phyloP scores from a whole-genome alignment of 2,888 invertebrate species.

The Willowsia nigromaculata region DNA sequence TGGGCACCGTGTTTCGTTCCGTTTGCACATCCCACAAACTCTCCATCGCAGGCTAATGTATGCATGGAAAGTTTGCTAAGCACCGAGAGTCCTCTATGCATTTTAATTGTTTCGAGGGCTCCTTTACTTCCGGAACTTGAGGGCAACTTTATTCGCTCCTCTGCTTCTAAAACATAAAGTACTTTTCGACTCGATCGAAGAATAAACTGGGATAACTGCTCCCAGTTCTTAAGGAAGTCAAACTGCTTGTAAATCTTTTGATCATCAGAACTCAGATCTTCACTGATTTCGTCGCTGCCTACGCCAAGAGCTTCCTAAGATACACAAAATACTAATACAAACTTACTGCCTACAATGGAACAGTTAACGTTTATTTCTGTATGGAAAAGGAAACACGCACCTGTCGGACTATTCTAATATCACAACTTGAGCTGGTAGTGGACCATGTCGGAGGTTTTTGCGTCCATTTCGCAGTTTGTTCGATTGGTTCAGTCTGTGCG shows the following conservation, averaged over 20 bases:
- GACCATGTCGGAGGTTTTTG: constrained; percentile 77
- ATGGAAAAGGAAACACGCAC: neutral
- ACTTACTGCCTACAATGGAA: neutral
- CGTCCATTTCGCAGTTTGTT: constrained; percentile 74
- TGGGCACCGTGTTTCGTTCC: constrained; percentile 20
- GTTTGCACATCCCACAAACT: constrained; percentile 76
- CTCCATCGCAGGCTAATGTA: constrained; percentile 71
- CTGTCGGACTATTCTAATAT: constrained; percentile 63
- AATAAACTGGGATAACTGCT: constrained; percentile 67
- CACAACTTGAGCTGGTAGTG: constrained; percentile 61
- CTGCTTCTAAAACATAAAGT: constrained; percentile 70
- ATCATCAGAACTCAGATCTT: constrained; percentile 32
- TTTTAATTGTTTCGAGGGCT: constrained; percentile 46
- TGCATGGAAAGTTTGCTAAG: constrained; percentile 75
- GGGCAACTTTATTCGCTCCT: constrained; percentile 63
- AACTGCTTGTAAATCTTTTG: constrained; percentile 63
- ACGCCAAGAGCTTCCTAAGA: constrained; percentile 71
- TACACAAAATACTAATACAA: neutral
- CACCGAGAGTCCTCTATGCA: constrained; percentile 70
- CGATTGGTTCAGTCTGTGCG: constrained; percentile 72
- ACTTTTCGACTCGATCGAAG: constrained; percentile 67
- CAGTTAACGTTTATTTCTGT: too few relatives aligned
- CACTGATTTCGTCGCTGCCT: constrained; percentile 57
- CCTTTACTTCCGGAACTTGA: constrained; percentile 28
- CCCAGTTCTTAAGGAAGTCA: constrained; percentile 64